Conservation (phyloP, 2,113 vertebrate genomes). For the Ia io region DNA sequence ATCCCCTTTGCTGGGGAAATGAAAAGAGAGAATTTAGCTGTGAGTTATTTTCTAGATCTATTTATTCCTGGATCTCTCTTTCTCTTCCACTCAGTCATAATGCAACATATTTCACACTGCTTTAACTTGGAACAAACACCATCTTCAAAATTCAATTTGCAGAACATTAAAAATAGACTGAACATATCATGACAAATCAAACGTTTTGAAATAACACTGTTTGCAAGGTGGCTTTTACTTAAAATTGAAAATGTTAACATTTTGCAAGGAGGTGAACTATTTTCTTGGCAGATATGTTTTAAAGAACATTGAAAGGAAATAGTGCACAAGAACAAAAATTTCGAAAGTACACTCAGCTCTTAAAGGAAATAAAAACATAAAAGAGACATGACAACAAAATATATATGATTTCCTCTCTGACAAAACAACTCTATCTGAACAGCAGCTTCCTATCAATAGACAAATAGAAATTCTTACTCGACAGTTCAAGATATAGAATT, state of each 20-base stretch:
- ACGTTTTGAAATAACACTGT: slow-evolving; percentile 70
- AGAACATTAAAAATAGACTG: slow-evolving; percentile 75
- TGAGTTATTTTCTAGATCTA: slow-evolving; percentile 41
- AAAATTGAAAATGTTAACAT: slow-evolving; percentile 76
- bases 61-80: slow-evolving; percentile 63
- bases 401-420: background rate
- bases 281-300: slow-evolving; percentile 61
- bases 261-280: slow-evolving; percentile 71
- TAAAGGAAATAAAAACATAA: slow-evolving; percentile 45
- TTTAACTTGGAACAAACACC: slow-evolving; percentile 71
- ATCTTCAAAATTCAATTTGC: slow-evolving; percentile 71
- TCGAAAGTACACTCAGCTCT: slow-evolving; percentile 27
- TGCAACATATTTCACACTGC: slow-evolving; percentile 70
- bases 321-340: slow-evolving; percentile 54
- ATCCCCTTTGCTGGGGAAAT: slow-evolving; percentile 17
- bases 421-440: background rate
- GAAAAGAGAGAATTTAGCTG: slow-evolving; percentile 27
- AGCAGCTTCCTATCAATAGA: slow-evolving; percentile 3
- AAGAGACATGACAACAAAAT: slow-evolving; percentile 33
- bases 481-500: background rate
- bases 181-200: slow-evolving; percentile 78
- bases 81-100: slow-evolving; percentile 50
- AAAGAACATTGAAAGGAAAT: slow-evolving; percentile 65
- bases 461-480: background rate
- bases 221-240: slow-evolving; percentile 71